Conservation (phyloP, 2,888 invertebrate species). For the Platerodrilus igneus region DNA sequence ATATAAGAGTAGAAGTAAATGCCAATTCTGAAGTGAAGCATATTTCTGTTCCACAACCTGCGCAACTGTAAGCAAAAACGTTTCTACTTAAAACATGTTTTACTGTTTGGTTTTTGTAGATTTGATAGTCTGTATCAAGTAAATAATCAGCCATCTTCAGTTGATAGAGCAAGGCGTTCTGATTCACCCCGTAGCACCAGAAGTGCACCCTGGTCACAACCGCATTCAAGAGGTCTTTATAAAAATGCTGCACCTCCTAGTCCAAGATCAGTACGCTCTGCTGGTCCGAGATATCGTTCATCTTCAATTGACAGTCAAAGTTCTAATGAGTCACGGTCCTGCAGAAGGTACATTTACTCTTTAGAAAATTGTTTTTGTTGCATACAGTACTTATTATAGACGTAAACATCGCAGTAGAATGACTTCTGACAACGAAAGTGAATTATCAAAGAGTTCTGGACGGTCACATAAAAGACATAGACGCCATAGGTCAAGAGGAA, state of each 20-base stretch:
- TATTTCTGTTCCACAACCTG: constrained; percentile 56
- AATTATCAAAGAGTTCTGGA: constrained; percentile 79
- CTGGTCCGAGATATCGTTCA: constrained; percentile 60
- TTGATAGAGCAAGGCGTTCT: constrained; percentile 48
- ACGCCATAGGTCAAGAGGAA: constrained; percentile 70
- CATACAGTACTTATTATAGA: constrained; percentile 33
- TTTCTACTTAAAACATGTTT: constrained; percentile 10
- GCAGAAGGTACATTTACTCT: constrained; percentile 57
- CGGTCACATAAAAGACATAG: constrained; percentile 72
- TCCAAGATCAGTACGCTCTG: constrained; percentile 77
- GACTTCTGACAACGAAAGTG: constrained; percentile 87
- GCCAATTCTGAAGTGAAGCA: constrained; percentile 49
- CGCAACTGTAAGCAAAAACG: constrained; percentile 51
- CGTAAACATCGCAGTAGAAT: constrained; percentile 74
- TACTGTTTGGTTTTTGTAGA: no score
- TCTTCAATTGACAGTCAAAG: constrained; percentile 87
- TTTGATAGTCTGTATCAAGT: constrained; percentile 52
- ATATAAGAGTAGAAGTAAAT: constrained; percentile 39
- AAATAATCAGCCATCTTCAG: constrained; percentile 51
- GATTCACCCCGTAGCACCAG: constrained; percentile 78
- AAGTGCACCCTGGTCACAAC: constrained; percentile 75
- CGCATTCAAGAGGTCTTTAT: constrained; percentile 69
- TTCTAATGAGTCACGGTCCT: constrained; percentile 77
- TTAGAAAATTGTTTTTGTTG: no score
- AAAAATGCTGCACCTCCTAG: constrained; percentile 56